A percentile compares a stretch with the other conserved stretches of the same genome.
Evolutionary conservation across 2,113 vertebrate species (phyloP).

Genomic region (Chiloscyllium plagiosum): DNA sequence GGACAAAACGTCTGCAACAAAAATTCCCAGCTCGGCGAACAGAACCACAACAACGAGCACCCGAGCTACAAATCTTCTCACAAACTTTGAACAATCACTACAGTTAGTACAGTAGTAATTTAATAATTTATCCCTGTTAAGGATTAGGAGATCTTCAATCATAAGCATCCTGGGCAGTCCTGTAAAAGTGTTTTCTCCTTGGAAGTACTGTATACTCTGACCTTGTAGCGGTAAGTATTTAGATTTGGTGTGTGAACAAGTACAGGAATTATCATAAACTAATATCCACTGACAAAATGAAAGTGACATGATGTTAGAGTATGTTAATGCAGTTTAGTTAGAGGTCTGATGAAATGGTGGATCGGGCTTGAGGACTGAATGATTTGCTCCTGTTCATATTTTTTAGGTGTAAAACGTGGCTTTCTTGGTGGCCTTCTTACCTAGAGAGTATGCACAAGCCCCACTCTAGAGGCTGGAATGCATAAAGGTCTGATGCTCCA

Average conservation of each 20-base stretch:
- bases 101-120: background rate
- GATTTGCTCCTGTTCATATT: background rate
- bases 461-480: too few relatives aligned
- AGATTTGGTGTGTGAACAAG: background rate
- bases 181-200: background rate
- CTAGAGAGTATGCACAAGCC: too few relatives aligned
- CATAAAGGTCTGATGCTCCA: too few relatives aligned
- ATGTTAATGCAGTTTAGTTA: background rate
- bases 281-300: too few relatives aligned
- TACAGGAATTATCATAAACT: background rate
- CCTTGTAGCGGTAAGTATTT: background rate
- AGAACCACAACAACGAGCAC: too few relatives aligned
- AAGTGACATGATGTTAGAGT: background rate
- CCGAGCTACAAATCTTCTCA: too few relatives aligned
- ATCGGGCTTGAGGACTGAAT: background rate
- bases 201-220: background rate
- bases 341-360: background rate
- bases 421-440: background rate
- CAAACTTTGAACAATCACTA: too few relatives aligned
- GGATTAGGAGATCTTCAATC: too few relatives aligned
- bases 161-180: background rate
- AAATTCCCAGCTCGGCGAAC: too few relatives aligned
- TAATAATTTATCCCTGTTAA: background rate
- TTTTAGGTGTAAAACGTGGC: background rate
- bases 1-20: too few relatives aligned